These are phyloP conservation scores for Sylvicola fuscatus DNA, from an alignment of 2,888 invertebrate species.

Conservation along the genomic window DNA sequence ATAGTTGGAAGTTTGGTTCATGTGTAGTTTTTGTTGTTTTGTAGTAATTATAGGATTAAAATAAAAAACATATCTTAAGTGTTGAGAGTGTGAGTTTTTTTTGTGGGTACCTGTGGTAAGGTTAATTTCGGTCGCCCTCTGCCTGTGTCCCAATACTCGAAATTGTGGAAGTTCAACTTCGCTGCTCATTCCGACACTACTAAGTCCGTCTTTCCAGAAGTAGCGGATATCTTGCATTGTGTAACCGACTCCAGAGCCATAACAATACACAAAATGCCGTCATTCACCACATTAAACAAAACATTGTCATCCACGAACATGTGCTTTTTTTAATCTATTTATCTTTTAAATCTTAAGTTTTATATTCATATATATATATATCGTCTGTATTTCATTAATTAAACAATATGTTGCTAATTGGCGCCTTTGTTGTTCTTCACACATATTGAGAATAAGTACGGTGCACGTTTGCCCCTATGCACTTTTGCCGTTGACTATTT, in stretches of 20 bases:
- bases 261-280: constrained; percentile 16
- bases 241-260: constrained; percentile 62
- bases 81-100: too few relatives aligned
- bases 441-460: too few relatives aligned
- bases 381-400: too few relatives aligned
- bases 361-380: too few relatives aligned
- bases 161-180: constrained; percentile 94
- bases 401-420: too few relatives aligned
- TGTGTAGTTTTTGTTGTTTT: too few relatives aligned
- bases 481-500: too few relatives aligned
- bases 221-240: constrained; percentile 95
- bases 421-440: too few relatives aligned
- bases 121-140: constrained; percentile 83
- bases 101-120: constrained; percentile 77
- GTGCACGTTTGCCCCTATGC: too few relatives aligned
- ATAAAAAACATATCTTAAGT: too few relatives aligned
- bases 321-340: constrained; percentile 5
- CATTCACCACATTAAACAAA: constrained; percentile 15
- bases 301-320: constrained; percentile 6
- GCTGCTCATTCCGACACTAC: constrained; percentile 87
- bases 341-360: not conserved
- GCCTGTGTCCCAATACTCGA: constrained; percentile 89
- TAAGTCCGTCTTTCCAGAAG: constrained; percentile 84
- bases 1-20: too few relatives aligned
- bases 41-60: too few relatives aligned